A percentile compares a stretch with the other conserved stretches of the same genome.
Conservation (phyloP, 2,113 vertebrate genomes). For the Nestor notabilis region DNA sequence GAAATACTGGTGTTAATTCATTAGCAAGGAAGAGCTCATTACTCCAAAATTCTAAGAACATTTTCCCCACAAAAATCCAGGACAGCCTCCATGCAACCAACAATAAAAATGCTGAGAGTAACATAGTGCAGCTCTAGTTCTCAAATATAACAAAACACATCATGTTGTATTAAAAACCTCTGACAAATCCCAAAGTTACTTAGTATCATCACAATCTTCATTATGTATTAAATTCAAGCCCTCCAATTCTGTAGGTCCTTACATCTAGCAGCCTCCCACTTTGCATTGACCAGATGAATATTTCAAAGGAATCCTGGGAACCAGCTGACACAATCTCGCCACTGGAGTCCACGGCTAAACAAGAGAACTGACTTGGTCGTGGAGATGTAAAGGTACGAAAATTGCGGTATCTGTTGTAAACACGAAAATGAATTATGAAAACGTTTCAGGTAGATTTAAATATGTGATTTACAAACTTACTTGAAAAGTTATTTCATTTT, state of each 20-base stretch:
- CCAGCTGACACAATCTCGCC: constrained; percentile 93
- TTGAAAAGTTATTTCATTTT: not conserved
- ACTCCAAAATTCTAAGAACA: not conserved
- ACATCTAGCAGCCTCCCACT: constrained; percentile 94
- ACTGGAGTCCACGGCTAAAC: constrained; percentile 88
- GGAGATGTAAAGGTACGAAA: constrained; percentile 96
- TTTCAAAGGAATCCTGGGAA: constrained; percentile 93
- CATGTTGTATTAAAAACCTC: not conserved
- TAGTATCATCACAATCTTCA: rapidly evolving
- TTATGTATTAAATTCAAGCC: not conserved
- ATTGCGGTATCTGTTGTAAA: constrained; percentile 87
- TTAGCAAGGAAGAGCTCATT: not conserved
- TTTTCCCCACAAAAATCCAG: not conserved
- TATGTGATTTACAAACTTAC: rapidly evolving
- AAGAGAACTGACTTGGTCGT: constrained; percentile 90
- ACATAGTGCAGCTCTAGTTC: not conserved
- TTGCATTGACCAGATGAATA: constrained; percentile 99
- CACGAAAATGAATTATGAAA: not conserved
- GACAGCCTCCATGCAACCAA: not conserved
- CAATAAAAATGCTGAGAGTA: not conserved
- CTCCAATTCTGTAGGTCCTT: not conserved
- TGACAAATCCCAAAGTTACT: not conserved
- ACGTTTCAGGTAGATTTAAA: not conserved
- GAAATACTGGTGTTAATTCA: not conserved
- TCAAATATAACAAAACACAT: not conserved